Evolutionary conservation across 1,140 invertebrate genomes (phyloP), one percentile per base, ranked within the genome.

Genomic region (Sogatella furcifera): DNA sequence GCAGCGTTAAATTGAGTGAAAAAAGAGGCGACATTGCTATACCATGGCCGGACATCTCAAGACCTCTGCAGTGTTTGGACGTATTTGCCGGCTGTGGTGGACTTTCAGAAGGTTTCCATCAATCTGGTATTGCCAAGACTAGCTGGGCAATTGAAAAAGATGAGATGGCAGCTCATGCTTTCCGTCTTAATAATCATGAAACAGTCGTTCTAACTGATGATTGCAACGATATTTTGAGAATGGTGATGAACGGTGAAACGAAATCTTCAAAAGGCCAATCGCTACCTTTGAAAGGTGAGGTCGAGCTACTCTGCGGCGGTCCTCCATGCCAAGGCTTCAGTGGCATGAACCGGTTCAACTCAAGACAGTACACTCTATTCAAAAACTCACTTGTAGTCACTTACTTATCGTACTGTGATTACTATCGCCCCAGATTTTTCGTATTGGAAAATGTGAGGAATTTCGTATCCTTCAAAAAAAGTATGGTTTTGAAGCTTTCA

Each of bases 321-420:
- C 91, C 91, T n/a, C 91, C 91, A 1, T 95, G 91, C 71, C 92
- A 95, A 75, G 91, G 91, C 0, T 95, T 93, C 72, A 90, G 86
- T 62, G 88, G 87, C 22, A 92, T 94, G 89, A 94, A 94, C 74
- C 76, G 90, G 17, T 94, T 94, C 70, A 93, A 90, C 73, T 85
- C 82, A 0, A 73, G 89, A n/a, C 85, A 92, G 66, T 93, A 92
- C 73, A 92, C 90, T 0, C 77, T 83, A 24, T 93, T 94, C 66
- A 92, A 92, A 78, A 94, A 92, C 72, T 93, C 90, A 0, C 73
- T 94, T 1, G 84, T 94, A n/a, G 86, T 86, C 0, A 85, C 89
- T 0, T 92, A 84, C 70, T 74, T 94, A 1, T 90, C 89, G 22
- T 94, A 84, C 69, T 90, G 89, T 71, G 91, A 94, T 74, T 93